Conservation (phyloP, 2,113 vertebrate species). For the Microcebus lehilahytsara region DNA sequence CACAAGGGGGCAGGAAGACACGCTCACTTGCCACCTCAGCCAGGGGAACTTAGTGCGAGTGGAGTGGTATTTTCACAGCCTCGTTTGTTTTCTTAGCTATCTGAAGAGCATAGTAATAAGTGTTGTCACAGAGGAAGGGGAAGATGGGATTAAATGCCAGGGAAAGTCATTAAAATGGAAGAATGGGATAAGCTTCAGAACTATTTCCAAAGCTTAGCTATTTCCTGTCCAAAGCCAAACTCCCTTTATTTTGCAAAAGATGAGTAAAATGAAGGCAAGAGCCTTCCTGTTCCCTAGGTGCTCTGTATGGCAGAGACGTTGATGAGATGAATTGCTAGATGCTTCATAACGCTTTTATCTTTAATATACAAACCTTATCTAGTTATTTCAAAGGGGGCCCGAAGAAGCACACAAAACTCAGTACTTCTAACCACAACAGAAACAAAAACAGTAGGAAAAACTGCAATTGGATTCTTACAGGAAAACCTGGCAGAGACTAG, state of each 20-base stretch:
- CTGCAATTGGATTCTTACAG: not conserved
- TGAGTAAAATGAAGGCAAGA: slow-evolving; percentile 43
- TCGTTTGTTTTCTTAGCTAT: slow-evolving; percentile 64
- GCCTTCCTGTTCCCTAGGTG: not conserved
- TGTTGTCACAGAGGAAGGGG: slow-evolving; percentile 34
- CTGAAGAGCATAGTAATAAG: slow-evolving; percentile 63
- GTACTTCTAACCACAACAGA: slow-evolving; percentile 52
- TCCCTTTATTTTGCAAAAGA: slow-evolving; percentile 64
- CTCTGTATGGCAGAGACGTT: slow-evolving; percentile 52
- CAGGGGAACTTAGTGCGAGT: not conserved
- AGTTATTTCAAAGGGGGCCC: slow-evolving; percentile 63
- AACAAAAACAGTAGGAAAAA: slow-evolving; percentile 53
- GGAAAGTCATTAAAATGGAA: slow-evolving; percentile 70
- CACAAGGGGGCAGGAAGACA: slow-evolving; percentile 60
- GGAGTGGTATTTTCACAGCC: slow-evolving; percentile 45
- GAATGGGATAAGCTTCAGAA: slow-evolving; percentile 64
- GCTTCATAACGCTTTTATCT: slow-evolving; percentile 60
- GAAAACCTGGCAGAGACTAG: not conserved
- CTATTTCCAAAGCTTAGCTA: slow-evolving; percentile 59
- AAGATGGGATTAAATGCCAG: slow-evolving; percentile 55
- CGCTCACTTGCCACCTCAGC: not conserved
- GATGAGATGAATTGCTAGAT: slow-evolving; percentile 68
- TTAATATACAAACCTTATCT: slow-evolving; percentile 44
- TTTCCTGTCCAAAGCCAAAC: slow-evolving; percentile 49
- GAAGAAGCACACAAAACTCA: not conserved